Percentiles rank a stretch among this genome's conserved stretches.
Evolutionary conservation across 2,113 vertebrate species (phyloP).

Genomic region (Alligator sinensis): DNA sequence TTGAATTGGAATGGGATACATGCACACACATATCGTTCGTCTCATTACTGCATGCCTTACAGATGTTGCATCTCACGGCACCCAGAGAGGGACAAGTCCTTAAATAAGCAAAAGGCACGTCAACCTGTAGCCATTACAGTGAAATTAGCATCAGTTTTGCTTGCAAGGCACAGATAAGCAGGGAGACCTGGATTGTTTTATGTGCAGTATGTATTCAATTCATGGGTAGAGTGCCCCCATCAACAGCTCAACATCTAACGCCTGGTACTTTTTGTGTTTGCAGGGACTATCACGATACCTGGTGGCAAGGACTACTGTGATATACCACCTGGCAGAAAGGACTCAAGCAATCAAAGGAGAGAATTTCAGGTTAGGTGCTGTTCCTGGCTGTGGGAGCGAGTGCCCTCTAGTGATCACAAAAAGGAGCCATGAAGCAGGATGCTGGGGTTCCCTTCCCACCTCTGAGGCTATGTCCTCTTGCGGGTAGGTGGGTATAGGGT

Average conservation of each 20-base stretch:
- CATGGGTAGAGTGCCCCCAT: background rate
- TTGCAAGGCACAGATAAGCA: constrained; percentile 56
- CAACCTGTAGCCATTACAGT: constrained; percentile 65
- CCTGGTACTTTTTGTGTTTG: too few relatives aligned
- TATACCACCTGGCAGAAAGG: background rate
- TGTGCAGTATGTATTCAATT: background rate
- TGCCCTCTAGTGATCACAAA: background rate
- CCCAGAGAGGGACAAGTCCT: constrained; percentile 49
- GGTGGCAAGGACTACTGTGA: background rate
- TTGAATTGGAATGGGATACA: constrained; percentile 63
- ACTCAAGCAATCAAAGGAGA: background rate
- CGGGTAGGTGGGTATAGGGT: background rate
- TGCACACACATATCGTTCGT: constrained; percentile 45
- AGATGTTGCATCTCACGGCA: constrained; percentile 52
- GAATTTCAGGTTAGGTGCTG: background rate
- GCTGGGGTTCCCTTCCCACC: background rate
- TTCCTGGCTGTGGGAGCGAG: background rate
- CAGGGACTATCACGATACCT: too few relatives aligned
- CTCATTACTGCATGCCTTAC: constrained; percentile 50
- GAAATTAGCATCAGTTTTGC: constrained; percentile 56
- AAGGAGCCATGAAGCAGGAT: background rate
- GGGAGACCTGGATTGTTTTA: background rate
- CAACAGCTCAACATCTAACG: background rate
- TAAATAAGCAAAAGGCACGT: constrained; percentile 57
- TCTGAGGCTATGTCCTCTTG: background rate